Base-by-base conservation (phyloP, 2,888 invertebrate genomes). In the Palloptera scutellata region DNA sequence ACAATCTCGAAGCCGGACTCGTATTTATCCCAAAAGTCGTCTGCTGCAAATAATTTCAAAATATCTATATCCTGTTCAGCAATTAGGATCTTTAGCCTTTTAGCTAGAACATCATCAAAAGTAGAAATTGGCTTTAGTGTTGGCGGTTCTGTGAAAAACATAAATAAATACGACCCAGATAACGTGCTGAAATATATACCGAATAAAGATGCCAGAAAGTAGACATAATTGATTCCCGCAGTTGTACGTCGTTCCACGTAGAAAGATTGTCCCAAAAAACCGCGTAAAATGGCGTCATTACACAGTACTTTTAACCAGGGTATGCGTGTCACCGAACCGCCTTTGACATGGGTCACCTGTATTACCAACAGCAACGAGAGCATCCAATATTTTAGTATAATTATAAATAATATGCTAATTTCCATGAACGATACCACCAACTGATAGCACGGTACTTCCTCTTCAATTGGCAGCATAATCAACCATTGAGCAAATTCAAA, bases 61-160 rank as follows among this genome's bases (percentile, higher is more conserved):
- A 17, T 42, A 8, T 12, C 13, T 6, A 54, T 8, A 11, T 54
- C 54, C 0, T 19, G 1, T 41, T 48, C 48, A n/a, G 61, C 42
- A 8, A 66, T 12, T 54, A 43, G 61, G 19, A 66, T 55, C 15
- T 61, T 12, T 17, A 66, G 13, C 9, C 45, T 45, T 45, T 41
- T 45, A 13, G 15, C 17, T 0, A 20, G 12, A 12, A 13, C 48
- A n/a, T 66, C 45, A 5, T 17, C 13, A 48, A 60, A 66, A 13
- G 8, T 55, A 10, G 53, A 30, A 41, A 61, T 60, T 5, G 61
- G 45, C 10, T 42, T 2, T n/a, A 54, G 40, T 8, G 43, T 52
- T n/a, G 66, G 66, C 13, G 66, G 66, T 3, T 57, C 48, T 12
- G 66, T 66, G 11, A 66, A 17, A 54, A 60, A 61, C n/a, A 61